Conservation (phyloP, 2,888 invertebrate genomes). For the Carabus problematicus region DNA sequence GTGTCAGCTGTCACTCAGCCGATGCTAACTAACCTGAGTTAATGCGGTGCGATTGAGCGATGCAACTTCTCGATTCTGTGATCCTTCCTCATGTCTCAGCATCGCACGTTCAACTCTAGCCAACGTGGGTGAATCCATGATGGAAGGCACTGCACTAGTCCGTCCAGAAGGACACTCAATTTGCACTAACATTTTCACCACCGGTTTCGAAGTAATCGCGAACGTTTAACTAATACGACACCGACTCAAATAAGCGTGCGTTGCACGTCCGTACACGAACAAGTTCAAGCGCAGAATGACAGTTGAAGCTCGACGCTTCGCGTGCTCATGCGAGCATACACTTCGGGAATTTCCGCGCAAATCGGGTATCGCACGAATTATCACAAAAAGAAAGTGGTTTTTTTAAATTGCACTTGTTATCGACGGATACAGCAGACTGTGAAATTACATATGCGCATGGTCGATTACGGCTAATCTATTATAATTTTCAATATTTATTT, state of each 20-base stretch:
- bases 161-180: slow-evolving; percentile 49
- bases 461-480: too few species aligned
- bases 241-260: too few species aligned
- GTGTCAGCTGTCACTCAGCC: slow-evolving; percentile 4
- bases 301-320: slow-evolving; percentile 1
- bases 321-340: background rate
- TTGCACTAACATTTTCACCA: slow-evolving; percentile 52
- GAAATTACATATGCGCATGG: too few species aligned
- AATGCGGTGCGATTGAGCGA: slow-evolving; percentile 53
- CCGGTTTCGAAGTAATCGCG: background rate
- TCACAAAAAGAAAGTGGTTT: slow-evolving; percentile 24
- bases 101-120: slow-evolving; percentile 67
- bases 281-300: too few species aligned
- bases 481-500: too few species aligned
- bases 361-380: slow-evolving; percentile 20
- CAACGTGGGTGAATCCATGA: slow-evolving; percentile 67
- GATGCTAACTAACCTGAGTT: slow-evolving; percentile 53
- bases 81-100: slow-evolving; percentile 62
- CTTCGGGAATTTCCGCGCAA: slow-evolving; percentile 3
- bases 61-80: slow-evolving; percentile 51
- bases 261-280: too few species aligned
- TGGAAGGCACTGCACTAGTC: slow-evolving; percentile 54
- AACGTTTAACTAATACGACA: background rate
- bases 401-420: background rate
- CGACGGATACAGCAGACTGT: too few species aligned